Conservation (phyloP, 1,140 invertebrate species). For the Hirudo medicinalis region DNA sequence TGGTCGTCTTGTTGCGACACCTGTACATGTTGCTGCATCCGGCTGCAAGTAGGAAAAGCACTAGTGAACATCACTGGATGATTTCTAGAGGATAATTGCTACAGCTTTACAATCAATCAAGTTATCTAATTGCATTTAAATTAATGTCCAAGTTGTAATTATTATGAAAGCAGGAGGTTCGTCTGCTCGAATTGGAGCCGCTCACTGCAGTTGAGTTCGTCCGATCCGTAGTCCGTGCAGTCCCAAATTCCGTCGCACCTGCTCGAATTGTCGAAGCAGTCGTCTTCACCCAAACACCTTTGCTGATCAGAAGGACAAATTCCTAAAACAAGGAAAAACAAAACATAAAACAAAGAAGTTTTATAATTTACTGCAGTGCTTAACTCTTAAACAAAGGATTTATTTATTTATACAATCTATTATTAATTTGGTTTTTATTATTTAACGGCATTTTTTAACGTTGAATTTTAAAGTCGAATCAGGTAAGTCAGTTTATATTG, state of each 20-base stretch:
- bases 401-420: no score
- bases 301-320: background rate
- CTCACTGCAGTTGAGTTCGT: conserved; percentile 15
- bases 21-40: background rate
- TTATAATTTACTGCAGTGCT: no score
- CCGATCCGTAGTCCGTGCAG: conserved; percentile 6
- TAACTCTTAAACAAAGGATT: no score
- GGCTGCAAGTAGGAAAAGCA: background rate
- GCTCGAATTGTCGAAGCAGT: conserved; percentile 1
- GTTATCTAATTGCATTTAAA: background rate
- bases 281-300: conserved; percentile 2
- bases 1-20: background rate
- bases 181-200: background rate
- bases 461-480: no score
- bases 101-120: background rate
- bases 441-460: no score
- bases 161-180: background rate
- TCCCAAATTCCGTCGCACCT: conserved; percentile 14
- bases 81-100: background rate
- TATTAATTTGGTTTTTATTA: no score
- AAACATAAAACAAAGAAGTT: no score
- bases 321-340: conserved; percentile 7
- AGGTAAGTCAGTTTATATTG: no score
- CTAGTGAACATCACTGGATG: no score
- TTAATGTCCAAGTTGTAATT: background rate